Percentiles rank a stretch among this genome's conserved stretches.
Evolutionary conservation across 2,797 vertebrate species (phyloP).

Genomic region (Muscicapa striata): DNA sequence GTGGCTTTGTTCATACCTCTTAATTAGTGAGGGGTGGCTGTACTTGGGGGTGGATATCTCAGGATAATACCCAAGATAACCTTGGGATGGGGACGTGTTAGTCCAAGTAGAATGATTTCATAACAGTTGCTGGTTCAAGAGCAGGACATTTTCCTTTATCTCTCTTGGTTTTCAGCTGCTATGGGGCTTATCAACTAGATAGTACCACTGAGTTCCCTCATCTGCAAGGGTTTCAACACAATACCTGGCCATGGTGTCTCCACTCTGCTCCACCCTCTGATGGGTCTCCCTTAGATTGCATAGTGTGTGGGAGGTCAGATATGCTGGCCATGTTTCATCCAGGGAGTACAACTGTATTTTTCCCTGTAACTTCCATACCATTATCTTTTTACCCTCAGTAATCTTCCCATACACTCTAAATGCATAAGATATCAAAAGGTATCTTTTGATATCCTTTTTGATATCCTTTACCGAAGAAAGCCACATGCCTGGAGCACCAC

Average conservation of each 20-base stretch:
- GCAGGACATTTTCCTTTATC: neutral
- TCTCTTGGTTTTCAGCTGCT: neutral
- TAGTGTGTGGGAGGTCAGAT: neutral
- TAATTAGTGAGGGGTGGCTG: neutral
- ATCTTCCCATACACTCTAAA: neutral
- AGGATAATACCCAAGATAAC: neutral
- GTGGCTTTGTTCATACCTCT: neutral
- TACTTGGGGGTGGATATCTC: neutral
- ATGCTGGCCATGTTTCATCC: neutral
- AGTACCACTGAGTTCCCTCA: neutral
- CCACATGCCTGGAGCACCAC: accelerated
- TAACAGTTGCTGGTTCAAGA: neutral
- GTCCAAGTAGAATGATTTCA: neutral
- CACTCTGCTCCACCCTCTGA: neutral
- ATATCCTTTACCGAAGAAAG: neutral
- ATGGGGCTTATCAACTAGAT: neutral
- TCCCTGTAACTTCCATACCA: neutral
- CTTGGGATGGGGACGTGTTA: neutral
- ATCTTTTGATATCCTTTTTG: neutral
- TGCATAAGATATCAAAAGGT: neutral
- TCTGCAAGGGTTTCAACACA: neutral
- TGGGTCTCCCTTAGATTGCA: neutral
- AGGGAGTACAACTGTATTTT: neutral
- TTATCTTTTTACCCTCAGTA: neutral
- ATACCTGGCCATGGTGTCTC: neutral